Percentiles rank a stretch among this genome's conserved stretches.
Conservation (phyloP, 2,888 invertebrate species). For the Nomada ferruginata region DNA sequence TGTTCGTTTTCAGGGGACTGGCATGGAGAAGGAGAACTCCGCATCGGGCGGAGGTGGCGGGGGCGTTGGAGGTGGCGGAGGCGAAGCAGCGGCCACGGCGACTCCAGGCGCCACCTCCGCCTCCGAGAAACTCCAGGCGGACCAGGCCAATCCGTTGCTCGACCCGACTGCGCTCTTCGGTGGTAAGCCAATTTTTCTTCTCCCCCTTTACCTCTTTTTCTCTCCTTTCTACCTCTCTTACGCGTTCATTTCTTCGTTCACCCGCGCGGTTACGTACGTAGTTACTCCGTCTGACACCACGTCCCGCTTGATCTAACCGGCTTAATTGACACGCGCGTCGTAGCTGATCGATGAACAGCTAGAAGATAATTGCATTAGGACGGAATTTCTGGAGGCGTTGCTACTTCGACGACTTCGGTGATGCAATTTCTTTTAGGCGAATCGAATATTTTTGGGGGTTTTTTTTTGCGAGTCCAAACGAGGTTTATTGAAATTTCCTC, state of each 20-base stretch:
- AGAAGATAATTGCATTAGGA: slow-evolving; percentile 14
- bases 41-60: slow-evolving; percentile 85
- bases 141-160: slow-evolving; percentile 88
- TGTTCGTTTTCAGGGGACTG: slow-evolving; percentile 80
- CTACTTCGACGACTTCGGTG: not conserved
- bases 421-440: too few relatives aligned
- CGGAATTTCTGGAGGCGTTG: slow-evolving; percentile 4
- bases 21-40: slow-evolving; percentile 92
- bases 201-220: not conserved
- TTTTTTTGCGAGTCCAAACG: too few relatives aligned
- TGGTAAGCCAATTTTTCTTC: slow-evolving; percentile 84
- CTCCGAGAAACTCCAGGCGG: slow-evolving; percentile 87
- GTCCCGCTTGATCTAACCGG: not conserved
- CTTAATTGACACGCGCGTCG: slow-evolving; percentile 39
- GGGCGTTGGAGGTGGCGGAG: slow-evolving; percentile 86
- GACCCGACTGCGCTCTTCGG: slow-evolving; percentile 92
- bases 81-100: slow-evolving; percentile 85
- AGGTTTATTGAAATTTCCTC: too few relatives aligned
- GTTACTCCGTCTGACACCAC: not conserved
- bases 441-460: too few relatives aligned
- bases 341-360: slow-evolving; percentile 25
- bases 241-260: not conserved
- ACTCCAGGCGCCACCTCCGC: slow-evolving; percentile 84
- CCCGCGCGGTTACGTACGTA: not conserved
- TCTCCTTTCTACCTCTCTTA: not conserved